These are phyloP conservation scores for Crotalus horridus DNA, from an alignment of 2,113 vertebrate species.

Conservation along the genomic window DNA sequence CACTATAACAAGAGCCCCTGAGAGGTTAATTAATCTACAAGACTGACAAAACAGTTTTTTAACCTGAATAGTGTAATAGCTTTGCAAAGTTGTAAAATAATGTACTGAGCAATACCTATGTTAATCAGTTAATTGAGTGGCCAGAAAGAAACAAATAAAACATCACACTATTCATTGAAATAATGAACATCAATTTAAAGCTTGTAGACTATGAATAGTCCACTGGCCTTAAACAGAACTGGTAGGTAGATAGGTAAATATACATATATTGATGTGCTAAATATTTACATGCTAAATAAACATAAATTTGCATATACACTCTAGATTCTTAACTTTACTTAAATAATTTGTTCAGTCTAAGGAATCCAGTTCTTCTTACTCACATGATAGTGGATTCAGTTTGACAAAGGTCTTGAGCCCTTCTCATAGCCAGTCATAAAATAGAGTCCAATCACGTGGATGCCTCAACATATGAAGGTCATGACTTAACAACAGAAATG, in stretches of 20 bases:
- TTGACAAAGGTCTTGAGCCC: not conserved
- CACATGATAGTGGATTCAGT: not conserved
- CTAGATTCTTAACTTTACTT: not conserved
- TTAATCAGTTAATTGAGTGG: not conserved
- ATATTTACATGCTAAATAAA: not conserved
- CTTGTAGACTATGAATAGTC: not conserved
- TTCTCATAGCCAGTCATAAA: not conserved
- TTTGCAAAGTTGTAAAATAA: slow-evolving; percentile 8
- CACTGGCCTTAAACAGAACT: not conserved
- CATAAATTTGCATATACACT: not conserved
- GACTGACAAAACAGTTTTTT: not conserved
- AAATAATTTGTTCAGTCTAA: not conserved
- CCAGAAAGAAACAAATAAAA: not conserved
- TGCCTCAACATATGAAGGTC: not conserved
- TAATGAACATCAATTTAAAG: not conserved
- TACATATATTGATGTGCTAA: not conserved
- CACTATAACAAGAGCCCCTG: not conserved
- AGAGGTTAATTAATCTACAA: not conserved
- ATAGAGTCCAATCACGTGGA: not conserved
- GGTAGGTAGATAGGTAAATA: not conserved
- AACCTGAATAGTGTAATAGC: not conserved
- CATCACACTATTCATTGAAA: not conserved
- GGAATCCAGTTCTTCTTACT: not conserved
- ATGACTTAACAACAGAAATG: not conserved
- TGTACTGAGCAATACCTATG: not conserved